A percentile compares a stretch with the other conserved stretches of the same genome.
Conservation (phyloP, 2,113 vertebrate genomes). For the Antechinus flavipes region DNA sequence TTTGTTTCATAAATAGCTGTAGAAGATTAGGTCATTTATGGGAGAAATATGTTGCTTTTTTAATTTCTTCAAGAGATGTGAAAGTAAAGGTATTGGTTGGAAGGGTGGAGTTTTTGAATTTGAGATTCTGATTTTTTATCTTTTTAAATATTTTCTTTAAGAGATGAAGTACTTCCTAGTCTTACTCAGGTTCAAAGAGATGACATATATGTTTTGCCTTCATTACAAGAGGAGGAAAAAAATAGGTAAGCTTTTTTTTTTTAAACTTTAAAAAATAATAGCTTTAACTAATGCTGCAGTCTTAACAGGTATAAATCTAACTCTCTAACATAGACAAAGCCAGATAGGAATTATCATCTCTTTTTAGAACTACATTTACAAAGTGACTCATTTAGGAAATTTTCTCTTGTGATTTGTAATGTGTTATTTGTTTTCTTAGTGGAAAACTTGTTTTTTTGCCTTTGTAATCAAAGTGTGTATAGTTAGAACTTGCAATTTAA, state of each 20-base stretch:
- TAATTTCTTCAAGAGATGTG: not conserved
- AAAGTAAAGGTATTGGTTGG: not conserved
- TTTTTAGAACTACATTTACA: not conserved
- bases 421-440: not conserved
- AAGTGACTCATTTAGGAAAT: not conserved
- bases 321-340: not conserved
- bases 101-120: not conserved
- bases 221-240: slow-evolving; percentile 89
- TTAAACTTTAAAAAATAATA: not conserved
- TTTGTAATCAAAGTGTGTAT: not conserved
- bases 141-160: slow-evolving; percentile 65
- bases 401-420: not conserved
- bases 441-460: not conserved
- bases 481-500: not conserved
- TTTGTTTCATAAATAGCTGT: not conserved
- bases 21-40: not conserved
- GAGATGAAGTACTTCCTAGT: slow-evolving; percentile 90
- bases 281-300: not conserved
- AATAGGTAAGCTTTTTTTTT: slow-evolving; percentile 85
- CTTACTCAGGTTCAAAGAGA: slow-evolving; percentile 91
- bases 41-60: not conserved
- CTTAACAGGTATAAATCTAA: not conserved
- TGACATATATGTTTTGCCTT: slow-evolving; percentile 92
- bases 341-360: not conserved
- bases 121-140: not conserved